phyloP scores from a whole-genome alignment of 2,113 vertebrate genomes.

The Willisornis vidua region DNA sequence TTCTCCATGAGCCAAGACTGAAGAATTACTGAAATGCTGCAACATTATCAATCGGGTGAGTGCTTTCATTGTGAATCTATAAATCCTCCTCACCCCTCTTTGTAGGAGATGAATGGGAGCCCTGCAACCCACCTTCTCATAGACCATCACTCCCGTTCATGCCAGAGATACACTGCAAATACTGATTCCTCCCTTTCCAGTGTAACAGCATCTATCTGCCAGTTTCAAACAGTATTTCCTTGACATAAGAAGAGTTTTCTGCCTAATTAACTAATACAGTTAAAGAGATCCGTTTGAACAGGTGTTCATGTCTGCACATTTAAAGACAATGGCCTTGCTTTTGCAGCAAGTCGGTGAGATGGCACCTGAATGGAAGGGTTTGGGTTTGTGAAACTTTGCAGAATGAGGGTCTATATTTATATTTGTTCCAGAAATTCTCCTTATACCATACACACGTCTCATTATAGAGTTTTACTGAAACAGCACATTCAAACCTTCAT shows the following conservation, averaged over 20 bases:
- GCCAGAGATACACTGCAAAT: neutral
- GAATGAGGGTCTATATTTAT: neutral
- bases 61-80: neutral
- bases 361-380: neutral
- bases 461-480: neutral
- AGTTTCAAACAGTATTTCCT: neutral
- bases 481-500: neutral
- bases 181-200: neutral
- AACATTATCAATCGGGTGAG: neutral
- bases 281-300: neutral
- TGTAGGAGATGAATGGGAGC: neutral
- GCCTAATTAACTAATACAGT: neutral
- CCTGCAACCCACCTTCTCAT: neutral
- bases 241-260: neutral
- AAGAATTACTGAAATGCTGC: neutral
- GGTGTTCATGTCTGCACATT: neutral
- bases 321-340: neutral
- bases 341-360: neutral
- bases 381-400: neutral
- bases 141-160: neutral
- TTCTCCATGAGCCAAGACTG: neutral
- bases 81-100: neutral
- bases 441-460: neutral
- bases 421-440: neutral
- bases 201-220: neutral